A percentile compares a stretch with the other conserved stretches of the same genome.
Conservation (phyloP, 2,113 vertebrate genomes). For the Bettongia penicillata region DNA sequence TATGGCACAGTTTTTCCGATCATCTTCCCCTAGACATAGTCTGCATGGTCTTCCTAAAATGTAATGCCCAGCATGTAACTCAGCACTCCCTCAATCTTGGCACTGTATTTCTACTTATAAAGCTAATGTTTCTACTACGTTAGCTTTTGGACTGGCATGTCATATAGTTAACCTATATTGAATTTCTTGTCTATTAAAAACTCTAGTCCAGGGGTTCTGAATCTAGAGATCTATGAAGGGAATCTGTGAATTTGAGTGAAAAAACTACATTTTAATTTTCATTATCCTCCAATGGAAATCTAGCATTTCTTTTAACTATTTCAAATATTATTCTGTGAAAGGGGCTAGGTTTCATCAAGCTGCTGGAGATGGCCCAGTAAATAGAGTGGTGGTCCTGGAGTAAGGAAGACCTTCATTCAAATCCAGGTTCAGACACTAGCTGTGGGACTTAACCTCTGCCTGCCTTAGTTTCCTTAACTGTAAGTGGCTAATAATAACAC, state of each 20-base stretch:
- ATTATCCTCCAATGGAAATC: background rate
- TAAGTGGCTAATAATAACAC: background rate
- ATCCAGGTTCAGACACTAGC: background rate
- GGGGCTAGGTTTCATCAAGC: too few relatives aligned
- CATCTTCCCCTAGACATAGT: background rate
- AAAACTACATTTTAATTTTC: background rate
- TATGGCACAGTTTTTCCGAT: background rate
- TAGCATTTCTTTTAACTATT: background rate
- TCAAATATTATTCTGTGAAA: background rate
- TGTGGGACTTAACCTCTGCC: background rate
- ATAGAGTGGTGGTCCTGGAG: background rate
- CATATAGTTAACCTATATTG: background rate
- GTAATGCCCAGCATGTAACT: background rate
- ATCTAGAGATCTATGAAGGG: background rate
- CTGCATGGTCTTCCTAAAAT: background rate
- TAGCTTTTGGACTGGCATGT: background rate
- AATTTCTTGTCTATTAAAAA: background rate
- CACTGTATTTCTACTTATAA: background rate
- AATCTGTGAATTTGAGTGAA: background rate
- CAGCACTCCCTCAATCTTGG: background rate
- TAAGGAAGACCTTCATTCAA: background rate
- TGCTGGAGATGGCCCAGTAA: background rate
- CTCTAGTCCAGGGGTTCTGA: background rate
- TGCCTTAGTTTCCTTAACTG: background rate
- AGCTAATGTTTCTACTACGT: background rate